Evolutionary conservation across 2,797 vertebrate species (phyloP), one percentile per base, ranked within the genome.

Genomic region (Enteromius anoplus): DNA sequence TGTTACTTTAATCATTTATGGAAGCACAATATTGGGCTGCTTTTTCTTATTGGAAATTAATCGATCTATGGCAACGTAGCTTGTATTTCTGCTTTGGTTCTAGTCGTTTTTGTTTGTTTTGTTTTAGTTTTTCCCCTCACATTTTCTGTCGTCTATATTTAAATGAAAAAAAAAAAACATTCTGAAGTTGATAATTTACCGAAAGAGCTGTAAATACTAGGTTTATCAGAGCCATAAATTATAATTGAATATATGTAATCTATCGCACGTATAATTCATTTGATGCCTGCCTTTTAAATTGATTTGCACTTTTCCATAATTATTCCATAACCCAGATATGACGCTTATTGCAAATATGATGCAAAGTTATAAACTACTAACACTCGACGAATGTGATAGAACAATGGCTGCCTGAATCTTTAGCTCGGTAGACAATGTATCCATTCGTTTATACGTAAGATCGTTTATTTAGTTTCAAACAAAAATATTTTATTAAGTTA

Each of bases 381-480:
- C 21, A 53, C 21, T 19, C 15, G 10, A 45, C 2, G 37, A 83
- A 60, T 69, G 64, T 77, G 73, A 77, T 12, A 62, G 29, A 60
- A 49, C 34, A 29, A 69, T 60, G 26, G 37, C 47, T 10, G 32
- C 45, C n/a, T 26, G 1, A 19, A 69, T 76, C 21, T 76, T 69
- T 62, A 49, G 19, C 45, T 10, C 26, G 45, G 51, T 76, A 17
- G 58, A 14, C 21, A 5, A 77, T 70, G 75, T 77, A 60, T 69
- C 62, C 3, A 29, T 78, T 83, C 5, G 12, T 83, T 69, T 76
- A 79, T 69, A 65, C 14, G 23, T 73, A 65, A 78, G n/a, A 34
- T 10, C 12, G 62, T 72, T 40, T n/a, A 37, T 71, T 64, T 83
- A 40, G 40, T 69, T 49, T 37, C 49, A 73, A 84, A 17, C 14